Evolutionary conservation across 2,797 vertebrate genomes (phyloP).

Genomic region (Malacoctenus gilli): DNA sequence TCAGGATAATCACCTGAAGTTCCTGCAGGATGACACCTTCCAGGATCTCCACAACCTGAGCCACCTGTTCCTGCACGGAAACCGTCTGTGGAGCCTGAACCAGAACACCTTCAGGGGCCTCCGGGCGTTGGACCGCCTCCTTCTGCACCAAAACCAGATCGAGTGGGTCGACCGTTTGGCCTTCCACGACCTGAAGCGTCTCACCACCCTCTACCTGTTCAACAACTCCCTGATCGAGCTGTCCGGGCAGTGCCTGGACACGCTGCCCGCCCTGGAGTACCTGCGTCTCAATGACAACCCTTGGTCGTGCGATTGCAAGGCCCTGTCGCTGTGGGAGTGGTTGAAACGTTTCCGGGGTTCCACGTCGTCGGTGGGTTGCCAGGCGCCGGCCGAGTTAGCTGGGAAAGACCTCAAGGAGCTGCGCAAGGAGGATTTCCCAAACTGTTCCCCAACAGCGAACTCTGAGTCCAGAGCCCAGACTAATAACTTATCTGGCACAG

Average conservation of each 20-base stretch:
- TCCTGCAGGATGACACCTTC: slow-evolving; percentile 95
- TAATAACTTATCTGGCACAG: slow-evolving; percentile 87
- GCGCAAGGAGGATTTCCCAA: slow-evolving; percentile 88
- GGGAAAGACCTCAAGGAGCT: slow-evolving; percentile 93
- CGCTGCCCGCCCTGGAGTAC: slow-evolving; percentile 90
- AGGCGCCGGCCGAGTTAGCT: slow-evolving; percentile 79
- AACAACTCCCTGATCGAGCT: slow-evolving; percentile 95
- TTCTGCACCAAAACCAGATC: slow-evolving; percentile 96
- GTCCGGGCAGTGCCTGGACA: slow-evolving; percentile 90
- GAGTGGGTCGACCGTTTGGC: slow-evolving; percentile 92
- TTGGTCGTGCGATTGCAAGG: slow-evolving; percentile 95
- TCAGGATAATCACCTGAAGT: slow-evolving; percentile 94
- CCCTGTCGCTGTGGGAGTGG: slow-evolving; percentile 95
- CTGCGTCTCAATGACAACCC: slow-evolving; percentile 97
- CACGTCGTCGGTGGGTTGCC: slow-evolving; percentile 89
- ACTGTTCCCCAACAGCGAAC: slow-evolving; percentile 83
- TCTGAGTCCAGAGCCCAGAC: slow-evolving; percentile 94
- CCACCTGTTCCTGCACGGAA: slow-evolving; percentile 98
- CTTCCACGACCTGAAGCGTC: slow-evolving; percentile 93
- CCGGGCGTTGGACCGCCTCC: slow-evolving; percentile 91
- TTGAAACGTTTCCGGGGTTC: slow-evolving; percentile 93
- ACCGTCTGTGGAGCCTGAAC: slow-evolving; percentile 94
- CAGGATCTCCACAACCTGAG: slow-evolving; percentile 97
- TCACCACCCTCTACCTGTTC: slow-evolving; percentile 96
- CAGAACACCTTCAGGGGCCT: slow-evolving; percentile 95